Conservation (phyloP, 2,797 vertebrate genomes). For the Petrocephalus schoutedeni region DNA sequence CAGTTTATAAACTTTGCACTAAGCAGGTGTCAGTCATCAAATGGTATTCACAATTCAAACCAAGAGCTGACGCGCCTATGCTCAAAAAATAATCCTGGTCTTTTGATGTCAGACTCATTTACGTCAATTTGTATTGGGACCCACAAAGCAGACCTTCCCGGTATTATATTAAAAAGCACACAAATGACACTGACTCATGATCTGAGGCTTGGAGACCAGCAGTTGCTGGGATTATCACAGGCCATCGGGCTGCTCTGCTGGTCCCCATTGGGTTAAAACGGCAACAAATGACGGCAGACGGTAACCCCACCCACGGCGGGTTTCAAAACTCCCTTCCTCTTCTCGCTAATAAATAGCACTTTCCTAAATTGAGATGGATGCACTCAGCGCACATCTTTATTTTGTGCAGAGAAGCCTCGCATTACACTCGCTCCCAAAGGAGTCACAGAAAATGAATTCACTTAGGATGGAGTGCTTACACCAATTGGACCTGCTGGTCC, state of each 20-base stretch:
- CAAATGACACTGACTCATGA: not conserved
- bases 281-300: not conserved
- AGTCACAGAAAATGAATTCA: constrained; percentile 14
- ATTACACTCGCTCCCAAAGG: not conserved
- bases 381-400: not conserved
- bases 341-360: not conserved
- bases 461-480: not conserved
- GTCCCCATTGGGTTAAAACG: not conserved
- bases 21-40: not conserved
- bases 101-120: not conserved
- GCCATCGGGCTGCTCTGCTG: not conserved
- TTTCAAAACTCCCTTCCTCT: not conserved
- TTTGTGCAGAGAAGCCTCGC: not conserved
- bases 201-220: not conserved
- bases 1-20: not conserved
- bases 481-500: constrained; percentile 2
- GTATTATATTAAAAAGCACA: not conserved
- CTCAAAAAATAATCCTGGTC: not conserved
- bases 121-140: not conserved
- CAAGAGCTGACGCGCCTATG: not conserved
- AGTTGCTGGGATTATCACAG: not conserved
- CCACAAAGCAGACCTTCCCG: not conserved
- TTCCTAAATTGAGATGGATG: not conserved
- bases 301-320: not conserved
- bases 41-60: not conserved